phyloP scores from a whole-genome alignment of 1,140 invertebrate genomes.

The Laupala kohalensis region DNA sequence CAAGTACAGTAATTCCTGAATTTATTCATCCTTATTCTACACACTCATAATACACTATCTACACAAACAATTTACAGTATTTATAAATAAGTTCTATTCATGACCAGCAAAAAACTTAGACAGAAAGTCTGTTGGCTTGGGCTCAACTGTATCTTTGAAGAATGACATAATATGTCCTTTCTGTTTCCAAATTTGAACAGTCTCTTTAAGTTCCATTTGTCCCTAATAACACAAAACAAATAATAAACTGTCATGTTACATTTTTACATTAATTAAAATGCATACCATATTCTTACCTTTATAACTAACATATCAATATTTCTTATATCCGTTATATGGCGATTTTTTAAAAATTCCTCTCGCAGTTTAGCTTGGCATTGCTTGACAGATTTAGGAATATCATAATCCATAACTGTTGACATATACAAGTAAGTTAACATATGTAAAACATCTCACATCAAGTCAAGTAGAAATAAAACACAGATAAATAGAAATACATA shows the following conservation, averaged over 20 bases:
- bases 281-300: conserved; percentile 49
- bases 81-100: too few relatives aligned
- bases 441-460: too few relatives aligned
- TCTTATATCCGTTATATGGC: conserved; percentile 65
- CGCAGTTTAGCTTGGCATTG: conserved; percentile 59
- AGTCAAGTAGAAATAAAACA: too few relatives aligned
- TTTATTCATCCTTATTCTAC: not conserved
- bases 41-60: not conserved
- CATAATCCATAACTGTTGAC: conserved; percentile 63
- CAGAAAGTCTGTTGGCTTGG: conserved; percentile 82
- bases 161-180: conserved; percentile 71
- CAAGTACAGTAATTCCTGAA: too few relatives aligned
- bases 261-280: not conserved
- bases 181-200: conserved; percentile 75
- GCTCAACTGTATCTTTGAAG: conserved; percentile 71
- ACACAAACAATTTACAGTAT: not conserved
- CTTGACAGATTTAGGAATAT: conserved; percentile 56
- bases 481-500: too few relatives aligned
- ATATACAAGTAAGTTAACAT: too few relatives aligned
- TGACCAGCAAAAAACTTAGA: conserved; percentile 71
- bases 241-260: not conserved
- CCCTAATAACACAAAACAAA: conserved; percentile 42
- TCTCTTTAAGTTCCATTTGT: conserved; percentile 88
- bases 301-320: conserved; percentile 81
- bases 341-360: conserved; percentile 66